Percentiles rank a stretch among this genome's conserved stretches.
These are phyloP conservation scores for Neogobius melanostomus DNA, from an alignment of 2,113 vertebrate genomes.

Conservation along the genomic window DNA sequence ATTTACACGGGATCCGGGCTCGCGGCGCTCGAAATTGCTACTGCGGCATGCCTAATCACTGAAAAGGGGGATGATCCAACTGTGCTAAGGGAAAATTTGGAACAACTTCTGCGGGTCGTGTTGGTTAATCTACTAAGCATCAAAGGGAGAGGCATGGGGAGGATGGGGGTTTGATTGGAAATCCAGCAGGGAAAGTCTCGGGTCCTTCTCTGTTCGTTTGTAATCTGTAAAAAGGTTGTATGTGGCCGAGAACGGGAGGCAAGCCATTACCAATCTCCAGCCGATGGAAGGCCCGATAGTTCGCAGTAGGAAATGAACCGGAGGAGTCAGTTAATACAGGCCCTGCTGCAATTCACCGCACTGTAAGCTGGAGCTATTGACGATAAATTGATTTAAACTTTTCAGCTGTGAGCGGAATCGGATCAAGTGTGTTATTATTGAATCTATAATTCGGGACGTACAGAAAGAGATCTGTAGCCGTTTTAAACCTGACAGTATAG, in stretches of 20 bases:
- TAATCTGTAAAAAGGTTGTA: constrained; percentile 61
- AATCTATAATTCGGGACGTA: too few species aligned
- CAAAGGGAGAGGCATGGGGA: constrained; percentile 44
- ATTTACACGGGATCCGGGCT: constrained; percentile 44
- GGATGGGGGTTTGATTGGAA: constrained; percentile 57
- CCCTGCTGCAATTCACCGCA: constrained; percentile 13
- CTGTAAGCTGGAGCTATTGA: constrained; percentile 25
- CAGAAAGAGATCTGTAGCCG: too few species aligned
- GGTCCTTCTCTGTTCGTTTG: constrained; percentile 51
- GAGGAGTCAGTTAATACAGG: constrained; percentile 18
- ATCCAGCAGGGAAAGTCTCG: constrained; percentile 49
- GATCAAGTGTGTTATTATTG: too few species aligned
- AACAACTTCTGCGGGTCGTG: constrained; percentile 54
- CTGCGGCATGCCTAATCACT: constrained; percentile 58
- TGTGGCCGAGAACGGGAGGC: constrained; percentile 41
- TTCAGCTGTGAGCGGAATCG: constrained; percentile 2
- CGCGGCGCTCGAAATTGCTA: constrained; percentile 55
- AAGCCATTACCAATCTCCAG: constrained; percentile 50
- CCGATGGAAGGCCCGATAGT: constrained; percentile 54
- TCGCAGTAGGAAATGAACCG: constrained; percentile 53
- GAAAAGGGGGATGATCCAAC: constrained; percentile 61
- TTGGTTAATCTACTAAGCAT: constrained; percentile 67
- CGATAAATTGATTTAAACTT: constrained; percentile 49
- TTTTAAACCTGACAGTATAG: too few species aligned
- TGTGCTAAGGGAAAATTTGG: constrained; percentile 49